Conservation (phyloP, 2,113 vertebrate genomes). For the Callopanchax toddi region DNA sequence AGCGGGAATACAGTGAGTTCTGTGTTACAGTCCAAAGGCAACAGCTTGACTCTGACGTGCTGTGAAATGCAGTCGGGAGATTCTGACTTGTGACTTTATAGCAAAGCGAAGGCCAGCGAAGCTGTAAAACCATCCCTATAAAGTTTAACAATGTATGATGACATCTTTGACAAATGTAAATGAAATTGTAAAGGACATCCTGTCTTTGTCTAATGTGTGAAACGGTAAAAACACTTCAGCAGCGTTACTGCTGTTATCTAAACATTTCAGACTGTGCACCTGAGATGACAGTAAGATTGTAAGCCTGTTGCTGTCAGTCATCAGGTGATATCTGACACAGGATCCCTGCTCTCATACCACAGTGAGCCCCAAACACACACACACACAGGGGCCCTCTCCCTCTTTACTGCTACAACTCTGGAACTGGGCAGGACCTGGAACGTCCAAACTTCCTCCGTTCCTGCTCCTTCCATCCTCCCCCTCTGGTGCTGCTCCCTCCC, state of each 20-base stretch:
- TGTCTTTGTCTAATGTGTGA: conserved; percentile 30
- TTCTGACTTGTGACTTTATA: conserved; percentile 41
- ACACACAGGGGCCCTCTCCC: conserved; percentile 16
- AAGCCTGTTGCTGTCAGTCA: conserved; percentile 74
- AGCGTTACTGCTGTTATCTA: conserved; percentile 37
- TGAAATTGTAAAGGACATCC: conserved; percentile 34
- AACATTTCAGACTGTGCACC: conserved; percentile 35
- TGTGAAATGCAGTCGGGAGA: conserved; percentile 44
- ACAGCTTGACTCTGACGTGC: conserved; percentile 52
- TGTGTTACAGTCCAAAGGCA: conserved; percentile 53
- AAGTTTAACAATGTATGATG: conserved; percentile 58
- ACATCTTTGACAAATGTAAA: conserved; percentile 63
- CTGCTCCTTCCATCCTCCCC: conserved; percentile 18
- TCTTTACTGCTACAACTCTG: conserved; percentile 37
- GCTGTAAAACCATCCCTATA: conserved; percentile 53
- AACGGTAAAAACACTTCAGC: conserved; percentile 28
- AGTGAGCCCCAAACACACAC: conserved; percentile 6
- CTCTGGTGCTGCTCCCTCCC: conserved; percentile 39
- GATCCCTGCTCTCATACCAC: conserved; percentile 32
- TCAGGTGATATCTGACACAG: conserved; percentile 60
- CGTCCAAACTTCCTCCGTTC: conserved; percentile 44
- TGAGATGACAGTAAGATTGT: conserved; percentile 40
- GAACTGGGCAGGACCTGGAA: conserved; percentile 46
- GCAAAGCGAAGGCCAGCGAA: conserved; percentile 26
- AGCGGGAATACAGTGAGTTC: conserved; percentile 36